Base-by-base conservation (phyloP, 2,113 vertebrate genomes). In the Dicrurus megarhynchus region DNA sequence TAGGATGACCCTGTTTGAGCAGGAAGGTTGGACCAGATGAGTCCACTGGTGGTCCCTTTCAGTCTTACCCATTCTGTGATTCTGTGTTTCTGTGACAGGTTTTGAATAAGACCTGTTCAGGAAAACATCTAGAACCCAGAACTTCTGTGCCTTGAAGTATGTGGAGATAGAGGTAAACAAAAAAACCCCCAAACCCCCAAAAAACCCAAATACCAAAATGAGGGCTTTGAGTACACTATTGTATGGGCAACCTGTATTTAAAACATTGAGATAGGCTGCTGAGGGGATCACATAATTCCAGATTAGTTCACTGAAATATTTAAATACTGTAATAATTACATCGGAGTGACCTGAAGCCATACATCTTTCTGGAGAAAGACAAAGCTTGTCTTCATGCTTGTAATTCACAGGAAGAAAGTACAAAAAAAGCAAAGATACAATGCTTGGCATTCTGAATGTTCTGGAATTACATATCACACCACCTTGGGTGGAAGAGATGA, bases 151-250 rank as follows among this genome's bases (percentile, higher is more conserved):
- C 11, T 79, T 93, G 22, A 79, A 47, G 19, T 26, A 47, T 20
- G 3, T 52, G 21, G 75, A 65, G 22, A 23, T 5, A 63, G 15
- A 67, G 12, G 20, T 9, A 70, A 16, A 16, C 8, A 39, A 33
- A 37, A 37, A 60, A 16, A 4, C 1, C 5, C 19, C 18, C 0
- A 2, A 41, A 69, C 33, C 9, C 5, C 12, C 18, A 17, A 44
- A 39, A 82, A 42, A 41, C 13, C 1, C 11, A 16, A n/a, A 44
- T 32, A 46, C 2, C 5, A 32, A 70, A 47, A 71, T 44, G 14
- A 57, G 4, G 8, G 2, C n/a, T 91, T 77, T 60, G 44, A 80
- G 7, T 39, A 71, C 16, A 18, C 7, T 32, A 3, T 20, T 9
- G 3, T 57, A n/a, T 16, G 30, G 20, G 19, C 10, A 76, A 67